A percentile compares a stretch with the other conserved stretches of the same genome.
Evolutionary conservation across 2,888 invertebrate species (phyloP).

Genomic region (Leptothorax acervorum): DNA sequence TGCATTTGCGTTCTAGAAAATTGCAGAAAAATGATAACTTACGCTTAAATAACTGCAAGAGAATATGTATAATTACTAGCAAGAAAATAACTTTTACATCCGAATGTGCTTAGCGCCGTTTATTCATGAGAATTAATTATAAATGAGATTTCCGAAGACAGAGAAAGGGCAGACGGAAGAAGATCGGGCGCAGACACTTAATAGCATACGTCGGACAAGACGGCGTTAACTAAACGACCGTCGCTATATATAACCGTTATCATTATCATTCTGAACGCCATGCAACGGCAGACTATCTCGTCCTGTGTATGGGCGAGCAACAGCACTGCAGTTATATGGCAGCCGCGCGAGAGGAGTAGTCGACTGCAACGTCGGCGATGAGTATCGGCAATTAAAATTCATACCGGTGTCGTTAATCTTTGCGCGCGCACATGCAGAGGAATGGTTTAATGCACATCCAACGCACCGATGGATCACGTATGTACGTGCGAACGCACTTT

Average conservation of each 20-base stretch:
- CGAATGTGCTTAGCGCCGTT: background rate
- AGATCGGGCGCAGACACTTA: conserved; percentile 61
- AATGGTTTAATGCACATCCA: conserved; percentile 40
- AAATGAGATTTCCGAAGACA: background rate
- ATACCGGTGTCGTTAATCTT: conserved; percentile 66
- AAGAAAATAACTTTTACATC: background rate
- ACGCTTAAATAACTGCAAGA: background rate
- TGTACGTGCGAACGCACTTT: conserved; percentile 28
- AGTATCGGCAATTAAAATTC: conserved; percentile 74
- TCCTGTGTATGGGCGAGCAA: conserved; percentile 1
- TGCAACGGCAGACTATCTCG: conserved; percentile 59
- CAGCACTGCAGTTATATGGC: conserved; percentile 19
- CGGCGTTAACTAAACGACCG: conserved; percentile 62
- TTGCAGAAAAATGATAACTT: background rate
- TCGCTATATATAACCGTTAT: conserved; percentile 72
- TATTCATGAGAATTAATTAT: conserved; percentile 2
- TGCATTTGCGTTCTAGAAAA: too few relatives aligned
- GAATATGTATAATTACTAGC: background rate
- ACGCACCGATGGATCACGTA: background rate
- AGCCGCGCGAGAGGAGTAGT: background rate
- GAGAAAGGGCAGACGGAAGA: background rate
- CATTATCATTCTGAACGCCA: conserved; percentile 69
- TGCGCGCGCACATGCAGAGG: conserved; percentile 35
- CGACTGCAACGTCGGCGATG: conserved; percentile 44
- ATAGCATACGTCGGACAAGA: conserved; percentile 67